Conservation (phyloP, 2,113 vertebrate genomes). For the Ceyx melanurus region DNA sequence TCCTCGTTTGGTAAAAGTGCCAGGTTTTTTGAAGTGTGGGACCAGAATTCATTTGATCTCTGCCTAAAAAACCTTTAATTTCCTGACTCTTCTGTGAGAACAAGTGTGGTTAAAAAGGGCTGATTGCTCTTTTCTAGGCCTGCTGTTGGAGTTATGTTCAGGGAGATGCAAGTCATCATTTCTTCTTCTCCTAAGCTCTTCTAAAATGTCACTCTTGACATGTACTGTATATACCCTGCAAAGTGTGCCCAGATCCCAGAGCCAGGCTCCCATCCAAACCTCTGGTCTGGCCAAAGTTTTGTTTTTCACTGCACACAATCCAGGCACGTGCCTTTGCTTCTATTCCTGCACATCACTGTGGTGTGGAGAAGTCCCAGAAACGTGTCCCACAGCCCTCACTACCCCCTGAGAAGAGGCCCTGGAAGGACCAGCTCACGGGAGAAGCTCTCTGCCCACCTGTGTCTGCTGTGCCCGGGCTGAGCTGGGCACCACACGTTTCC, state of each 20-base stretch:
- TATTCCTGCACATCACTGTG: background rate
- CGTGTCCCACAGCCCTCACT: background rate
- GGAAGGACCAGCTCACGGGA: background rate
- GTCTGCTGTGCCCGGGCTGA: background rate
- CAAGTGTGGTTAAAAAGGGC: slow-evolving; percentile 62
- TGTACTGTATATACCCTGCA: slow-evolving; percentile 55
- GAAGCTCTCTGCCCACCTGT: background rate
- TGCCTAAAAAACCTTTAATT: slow-evolving; percentile 42
- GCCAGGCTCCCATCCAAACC: slow-evolving; percentile 57
- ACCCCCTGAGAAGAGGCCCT: background rate
- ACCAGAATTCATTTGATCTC: slow-evolving; percentile 31
- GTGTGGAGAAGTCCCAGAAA: background rate
- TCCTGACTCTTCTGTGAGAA: slow-evolving; percentile 65
- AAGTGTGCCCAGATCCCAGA: slow-evolving; percentile 53
- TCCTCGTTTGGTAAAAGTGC: slow-evolving; percentile 16
- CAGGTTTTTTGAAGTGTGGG: slow-evolving; percentile 30
- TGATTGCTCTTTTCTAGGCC: slow-evolving; percentile 67
- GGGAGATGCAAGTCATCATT: slow-evolving; percentile 63
- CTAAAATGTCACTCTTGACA: slow-evolving; percentile 58
- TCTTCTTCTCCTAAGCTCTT: slow-evolving; percentile 51
- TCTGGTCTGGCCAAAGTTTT: slow-evolving; percentile 56
- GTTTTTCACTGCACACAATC: background rate
- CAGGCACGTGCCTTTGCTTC: background rate
- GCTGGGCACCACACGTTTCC: background rate
- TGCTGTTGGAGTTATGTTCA: slow-evolving; percentile 3